A percentile compares a stretch with the other conserved stretches of the same genome.
phyloP scores from a whole-genome alignment of 2,113 vertebrate species.

The Gopherus flavomarginatus region DNA sequence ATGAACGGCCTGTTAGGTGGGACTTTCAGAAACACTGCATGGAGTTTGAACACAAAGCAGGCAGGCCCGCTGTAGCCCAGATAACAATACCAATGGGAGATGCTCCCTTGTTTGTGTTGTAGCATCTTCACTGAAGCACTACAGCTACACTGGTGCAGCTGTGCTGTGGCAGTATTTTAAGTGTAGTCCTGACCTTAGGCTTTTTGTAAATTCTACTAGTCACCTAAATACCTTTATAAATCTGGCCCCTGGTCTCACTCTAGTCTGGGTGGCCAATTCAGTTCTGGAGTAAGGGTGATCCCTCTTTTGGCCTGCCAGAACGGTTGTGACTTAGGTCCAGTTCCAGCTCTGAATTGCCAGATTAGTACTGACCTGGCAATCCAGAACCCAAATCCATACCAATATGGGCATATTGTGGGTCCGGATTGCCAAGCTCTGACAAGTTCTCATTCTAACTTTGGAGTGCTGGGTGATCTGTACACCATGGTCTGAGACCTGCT shows the following conservation, averaged over 20 bases:
- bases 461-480: background rate
- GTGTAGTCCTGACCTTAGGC: background rate
- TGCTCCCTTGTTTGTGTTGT: background rate
- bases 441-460: background rate
- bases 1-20: slow-evolving; percentile 75
- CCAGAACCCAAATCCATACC: background rate
- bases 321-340: background rate
- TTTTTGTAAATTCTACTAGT: background rate
- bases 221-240: background rate
- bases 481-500: background rate
- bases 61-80: background rate
- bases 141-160: background rate
- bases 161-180: background rate
- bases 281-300: background rate
- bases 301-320: background rate
- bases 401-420: background rate
- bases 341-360: accelerated
- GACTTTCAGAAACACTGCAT: slow-evolving; percentile 70
- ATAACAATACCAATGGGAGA: background rate
- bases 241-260: background rate
- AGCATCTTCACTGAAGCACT: background rate
- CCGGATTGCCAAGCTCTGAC: background rate
- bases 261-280: background rate
- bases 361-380: too few species aligned
- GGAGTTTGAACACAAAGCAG: background rate